A percentile compares a stretch with the other conserved stretches of the same genome.
Evolutionary conservation across 2,888 invertebrate species (phyloP).

Genomic region (Teleogryllus oceanicus): DNA sequence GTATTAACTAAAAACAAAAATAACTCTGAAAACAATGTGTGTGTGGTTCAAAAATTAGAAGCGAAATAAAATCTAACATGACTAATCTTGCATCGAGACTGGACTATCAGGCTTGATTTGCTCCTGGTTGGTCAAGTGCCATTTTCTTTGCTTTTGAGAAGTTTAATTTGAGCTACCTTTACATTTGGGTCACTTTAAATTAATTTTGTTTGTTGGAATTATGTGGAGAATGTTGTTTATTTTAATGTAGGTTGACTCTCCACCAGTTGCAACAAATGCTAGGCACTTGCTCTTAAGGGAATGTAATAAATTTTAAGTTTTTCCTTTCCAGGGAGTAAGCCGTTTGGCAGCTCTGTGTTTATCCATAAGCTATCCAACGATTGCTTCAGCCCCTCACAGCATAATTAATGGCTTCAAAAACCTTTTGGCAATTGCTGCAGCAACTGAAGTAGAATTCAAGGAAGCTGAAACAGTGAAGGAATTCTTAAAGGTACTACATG

Average conservation of each 20-base stretch:
- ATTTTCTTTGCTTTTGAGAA: too few relatives aligned
- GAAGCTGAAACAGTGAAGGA: constrained; percentile 91
- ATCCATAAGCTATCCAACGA: constrained; percentile 90
- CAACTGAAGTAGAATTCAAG: constrained; percentile 92
- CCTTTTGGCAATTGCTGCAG: constrained; percentile 92
- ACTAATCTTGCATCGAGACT: too few relatives aligned
- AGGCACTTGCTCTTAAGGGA: neutral
- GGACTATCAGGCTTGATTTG: too few relatives aligned
- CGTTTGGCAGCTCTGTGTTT: constrained; percentile 93
- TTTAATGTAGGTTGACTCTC: neutral
- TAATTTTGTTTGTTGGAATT: neutral
- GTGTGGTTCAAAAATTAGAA: too few relatives aligned
- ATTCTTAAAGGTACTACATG: constrained; percentile 70
- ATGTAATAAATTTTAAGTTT: neutral
- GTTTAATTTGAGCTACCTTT: too few relatives aligned
- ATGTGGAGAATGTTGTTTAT: neutral
- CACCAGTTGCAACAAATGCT: too few relatives aligned
- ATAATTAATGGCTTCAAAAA: constrained; percentile 98
- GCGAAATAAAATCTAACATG: too few relatives aligned
- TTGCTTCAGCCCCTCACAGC: constrained; percentile 96
- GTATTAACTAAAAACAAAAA: too few relatives aligned
- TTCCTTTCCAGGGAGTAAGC: constrained; percentile 70
- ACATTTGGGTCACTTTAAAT: neutral
- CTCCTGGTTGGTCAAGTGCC: too few relatives aligned
- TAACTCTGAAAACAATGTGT: too few relatives aligned